Percentiles rank a stretch among this genome's conserved stretches.
Evolutionary conservation across 2,797 vertebrate species (phyloP).

Genomic region (Danio kyathit): DNA sequence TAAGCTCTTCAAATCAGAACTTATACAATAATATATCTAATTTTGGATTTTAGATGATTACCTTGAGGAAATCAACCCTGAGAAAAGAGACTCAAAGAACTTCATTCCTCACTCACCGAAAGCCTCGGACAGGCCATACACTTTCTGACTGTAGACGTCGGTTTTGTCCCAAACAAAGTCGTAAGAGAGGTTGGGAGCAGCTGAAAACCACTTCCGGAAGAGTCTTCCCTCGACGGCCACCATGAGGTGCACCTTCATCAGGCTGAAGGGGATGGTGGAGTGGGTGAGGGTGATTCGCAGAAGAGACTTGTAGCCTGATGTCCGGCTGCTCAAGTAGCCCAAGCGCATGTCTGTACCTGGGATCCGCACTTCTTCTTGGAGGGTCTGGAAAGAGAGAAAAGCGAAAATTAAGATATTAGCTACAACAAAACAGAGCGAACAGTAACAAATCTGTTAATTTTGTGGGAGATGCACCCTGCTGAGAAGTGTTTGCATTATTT

Average conservation of each 20-base stretch:
- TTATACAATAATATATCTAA: no score
- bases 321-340: constrained; percentile 94
- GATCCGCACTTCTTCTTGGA: constrained; percentile 91
- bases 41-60: no score
- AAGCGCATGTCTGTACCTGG: constrained; percentile 91
- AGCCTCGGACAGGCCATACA: constrained; percentile 93
- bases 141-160: constrained; percentile 98
- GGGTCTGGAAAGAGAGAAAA: constrained; percentile 77
- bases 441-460: constrained; percentile 42
- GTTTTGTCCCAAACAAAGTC: constrained; percentile 98
- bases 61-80: not conserved
- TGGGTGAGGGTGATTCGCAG: constrained; percentile 93
- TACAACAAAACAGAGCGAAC: constrained; percentile 17
- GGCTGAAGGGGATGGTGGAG: constrained; percentile 92
- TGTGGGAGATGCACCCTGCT: constrained; percentile 27
- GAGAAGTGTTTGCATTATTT: constrained; percentile 49
- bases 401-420: not conserved
- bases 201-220: constrained; percentile 96
- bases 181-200: constrained; percentile 90
- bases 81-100: not conserved
- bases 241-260: constrained; percentile 99
- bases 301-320: constrained; percentile 94
- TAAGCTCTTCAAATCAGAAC: no score
- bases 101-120: constrained; percentile 83
- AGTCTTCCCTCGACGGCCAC: constrained; percentile 97